Base-by-base conservation (phyloP, 2,888 invertebrate genomes). In the Stenotaenia linearis region DNA sequence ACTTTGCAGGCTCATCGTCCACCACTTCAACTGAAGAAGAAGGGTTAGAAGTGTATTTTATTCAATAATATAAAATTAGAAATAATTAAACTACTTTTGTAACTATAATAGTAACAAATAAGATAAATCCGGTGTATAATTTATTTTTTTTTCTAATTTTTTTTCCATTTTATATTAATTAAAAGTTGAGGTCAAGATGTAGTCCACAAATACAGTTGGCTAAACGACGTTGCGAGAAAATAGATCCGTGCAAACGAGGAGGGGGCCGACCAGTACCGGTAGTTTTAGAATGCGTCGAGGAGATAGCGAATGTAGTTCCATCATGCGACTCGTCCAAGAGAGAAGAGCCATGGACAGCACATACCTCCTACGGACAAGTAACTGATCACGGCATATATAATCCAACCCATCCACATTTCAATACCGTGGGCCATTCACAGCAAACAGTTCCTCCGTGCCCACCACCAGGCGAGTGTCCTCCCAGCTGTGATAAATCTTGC, bases 131-230 rank as follows among this genome's bases (percentile, higher is more conserved):
- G 32, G 32, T 32, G 9, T 32, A 32, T 32, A 6, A 32, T 6
- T 32, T 32, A 32, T 32, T 50, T 50, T 7, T 50, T n/a, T n/a
- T 50, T 50, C 18, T 21, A 18, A 1, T 50, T 50, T 50, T 1
- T 50, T n/a, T 50, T 40, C n/a, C n/a, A 50, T 7, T 50, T 21
- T 18, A 6, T 18, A 50, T 69, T 69, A 6, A 69, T 2, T 10
- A 28, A n/a, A 69, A 69, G 69, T 28, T 69, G 69, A 69, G 69
- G 69, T 28, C 25, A 69, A 69, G 69, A 69, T 69, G 69, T 69
- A 69, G 69, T 69, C 69, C 69, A n/a, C 25, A 7, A 10, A 28
- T 69, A 1, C 69, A 69, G 4, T 69, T 69, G 28, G 69, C 69
- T 1, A 25, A 28, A 28, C 69, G 69, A 25, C 69, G 69, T 69